phyloP scores from a whole-genome alignment of 2,113 vertebrate genomes.

The Physeter macrocephalus region DNA sequence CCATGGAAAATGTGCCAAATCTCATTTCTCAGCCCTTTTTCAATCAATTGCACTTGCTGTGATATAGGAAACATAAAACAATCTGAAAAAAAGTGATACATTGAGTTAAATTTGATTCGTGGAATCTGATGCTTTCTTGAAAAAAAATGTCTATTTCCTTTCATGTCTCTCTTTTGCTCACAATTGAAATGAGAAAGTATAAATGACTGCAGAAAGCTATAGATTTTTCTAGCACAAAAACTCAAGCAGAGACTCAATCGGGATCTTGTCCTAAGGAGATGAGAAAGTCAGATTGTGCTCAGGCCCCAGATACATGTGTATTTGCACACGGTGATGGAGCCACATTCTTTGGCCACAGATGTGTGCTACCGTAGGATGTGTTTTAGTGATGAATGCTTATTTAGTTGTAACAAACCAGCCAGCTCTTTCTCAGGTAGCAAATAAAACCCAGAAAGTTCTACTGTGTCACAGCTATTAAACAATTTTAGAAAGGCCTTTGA shows the following conservation, averaged over 20 bases:
- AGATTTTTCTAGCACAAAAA: background rate
- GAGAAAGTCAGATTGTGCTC: background rate
- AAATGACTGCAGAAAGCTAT: background rate
- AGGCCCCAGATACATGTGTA: too few species aligned
- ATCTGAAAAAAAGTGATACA: background rate
- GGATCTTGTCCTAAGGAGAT: background rate
- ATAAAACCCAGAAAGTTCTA: background rate
- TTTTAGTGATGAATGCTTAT: background rate
- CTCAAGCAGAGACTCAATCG: background rate
- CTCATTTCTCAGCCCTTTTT: background rate
- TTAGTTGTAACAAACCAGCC: background rate
- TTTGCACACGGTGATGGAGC: background rate
- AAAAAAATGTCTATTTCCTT: constrained; percentile 63
- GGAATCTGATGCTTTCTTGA: constrained; percentile 51
- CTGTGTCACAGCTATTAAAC: background rate
- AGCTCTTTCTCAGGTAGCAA: background rate
- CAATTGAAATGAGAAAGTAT: background rate
- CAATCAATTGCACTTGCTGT: background rate
- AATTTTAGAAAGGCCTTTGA: background rate
- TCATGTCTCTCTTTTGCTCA: constrained; percentile 49
- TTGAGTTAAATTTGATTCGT: constrained; percentile 52
- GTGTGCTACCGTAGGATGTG: fast-evolving
- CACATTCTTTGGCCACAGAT: background rate
- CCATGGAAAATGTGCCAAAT: background rate
- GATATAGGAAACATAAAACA: background rate